These are phyloP conservation scores for Pachypsylla venusta DNA, from an alignment of 1,140 invertebrate species.

Conservation along the genomic window DNA sequence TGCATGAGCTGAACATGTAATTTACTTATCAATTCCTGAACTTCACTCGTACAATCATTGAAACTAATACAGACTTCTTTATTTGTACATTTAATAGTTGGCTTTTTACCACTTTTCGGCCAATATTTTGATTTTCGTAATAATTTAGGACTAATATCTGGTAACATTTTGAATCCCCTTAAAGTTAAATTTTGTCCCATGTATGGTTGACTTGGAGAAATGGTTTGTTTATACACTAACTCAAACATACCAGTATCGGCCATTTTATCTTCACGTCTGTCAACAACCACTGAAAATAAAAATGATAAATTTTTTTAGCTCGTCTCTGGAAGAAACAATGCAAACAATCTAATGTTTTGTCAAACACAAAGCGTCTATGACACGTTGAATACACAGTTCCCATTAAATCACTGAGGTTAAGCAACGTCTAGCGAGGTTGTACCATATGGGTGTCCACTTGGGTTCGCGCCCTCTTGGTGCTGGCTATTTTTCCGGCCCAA, in stretches of 20 bases:
- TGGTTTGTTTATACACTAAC: conserved; percentile 55
- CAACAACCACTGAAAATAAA: conserved; percentile 62
- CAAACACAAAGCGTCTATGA: too few relatives aligned
- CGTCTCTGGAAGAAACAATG: neutral
- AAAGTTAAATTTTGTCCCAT: conserved; percentile 60
- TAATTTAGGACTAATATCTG: neutral
- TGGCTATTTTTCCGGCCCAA: too few relatives aligned
- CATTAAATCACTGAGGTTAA: too few relatives aligned
- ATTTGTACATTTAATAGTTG: neutral
- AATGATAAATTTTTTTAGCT: neutral
- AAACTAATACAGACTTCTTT: neutral
- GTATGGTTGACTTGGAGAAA: conserved; percentile 66
- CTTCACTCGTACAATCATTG: conserved; percentile 7
- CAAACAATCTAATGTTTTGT: neutral
- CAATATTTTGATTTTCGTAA: conserved; percentile 5
- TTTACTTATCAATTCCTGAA: neutral
- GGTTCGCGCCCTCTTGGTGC: too few relatives aligned
- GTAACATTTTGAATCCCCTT: conserved; percentile 39
- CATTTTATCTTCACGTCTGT: conserved; percentile 54
- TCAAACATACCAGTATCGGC: conserved; percentile 77
- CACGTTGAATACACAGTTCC: too few relatives aligned
- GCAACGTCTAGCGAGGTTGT: too few relatives aligned
- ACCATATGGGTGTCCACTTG: too few relatives aligned
- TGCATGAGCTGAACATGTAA: neutral
- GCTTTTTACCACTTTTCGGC: neutral